phyloP scores from a whole-genome alignment of 2,797 vertebrate genomes.

The Hippoglossus hippoglossus region DNA sequence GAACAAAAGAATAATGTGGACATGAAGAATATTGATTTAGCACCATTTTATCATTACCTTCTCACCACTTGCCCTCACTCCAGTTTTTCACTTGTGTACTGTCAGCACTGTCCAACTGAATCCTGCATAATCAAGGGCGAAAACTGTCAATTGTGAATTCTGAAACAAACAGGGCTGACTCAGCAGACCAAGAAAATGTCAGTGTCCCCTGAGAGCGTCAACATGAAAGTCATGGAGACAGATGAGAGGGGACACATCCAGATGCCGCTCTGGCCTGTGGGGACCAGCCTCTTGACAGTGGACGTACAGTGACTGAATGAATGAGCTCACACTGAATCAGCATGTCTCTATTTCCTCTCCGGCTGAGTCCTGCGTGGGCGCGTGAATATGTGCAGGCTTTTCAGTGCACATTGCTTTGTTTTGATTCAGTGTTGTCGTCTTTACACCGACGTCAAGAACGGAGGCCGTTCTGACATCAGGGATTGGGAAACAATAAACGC shows the following conservation, averaged over 20 bases:
- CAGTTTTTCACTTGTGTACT: too few relatives aligned
- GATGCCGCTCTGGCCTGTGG: constrained; percentile 66
- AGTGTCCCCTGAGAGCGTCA: constrained; percentile 20
- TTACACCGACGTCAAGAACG: too few relatives aligned
- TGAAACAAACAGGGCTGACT: neutral
- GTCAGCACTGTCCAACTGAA: neutral
- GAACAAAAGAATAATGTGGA: neutral
- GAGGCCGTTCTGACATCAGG: neutral
- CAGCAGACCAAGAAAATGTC: neutral
- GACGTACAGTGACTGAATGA: constrained; percentile 67
- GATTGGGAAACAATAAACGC: neutral
- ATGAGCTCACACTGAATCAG: constrained; percentile 69
- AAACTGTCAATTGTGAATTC: constrained; percentile 5
- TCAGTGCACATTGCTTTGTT: constrained; percentile 7
- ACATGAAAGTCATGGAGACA: constrained; percentile 52
- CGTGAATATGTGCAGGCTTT: constrained; percentile 45
- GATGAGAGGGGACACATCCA: constrained; percentile 61
- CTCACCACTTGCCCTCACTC: too few relatives aligned
- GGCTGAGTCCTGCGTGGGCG: constrained; percentile 48
- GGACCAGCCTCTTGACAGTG: constrained; percentile 54
- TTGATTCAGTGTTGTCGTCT: too few relatives aligned
- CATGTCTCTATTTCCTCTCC: constrained; percentile 44
- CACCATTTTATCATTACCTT: too few relatives aligned
- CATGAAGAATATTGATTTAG: too few relatives aligned
- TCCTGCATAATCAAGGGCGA: constrained; percentile 16